Evolutionary conservation across 2,113 vertebrate species (phyloP), one percentile per base, ranked within the genome.

Genomic region (Osmerus mordax): DNA sequence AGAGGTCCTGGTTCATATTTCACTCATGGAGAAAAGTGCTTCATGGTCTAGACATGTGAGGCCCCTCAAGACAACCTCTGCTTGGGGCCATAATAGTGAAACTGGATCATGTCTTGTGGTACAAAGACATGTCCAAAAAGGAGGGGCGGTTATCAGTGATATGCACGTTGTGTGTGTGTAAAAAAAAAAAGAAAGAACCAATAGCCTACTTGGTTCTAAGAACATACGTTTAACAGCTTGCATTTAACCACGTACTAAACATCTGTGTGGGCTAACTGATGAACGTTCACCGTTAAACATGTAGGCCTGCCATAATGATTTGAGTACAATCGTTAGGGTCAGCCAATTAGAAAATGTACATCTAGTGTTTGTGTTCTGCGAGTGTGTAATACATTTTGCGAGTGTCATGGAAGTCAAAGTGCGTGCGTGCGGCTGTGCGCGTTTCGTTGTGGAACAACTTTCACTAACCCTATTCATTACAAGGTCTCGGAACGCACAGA

Each of bases 41-140:
- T 74, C 58, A 74, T 67, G 69, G 74, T 67, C 71, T 71, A 73
- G n/a, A 16, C 65, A 29, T 36, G 58, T 4, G 23, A 74, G 61
- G 47, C 51, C 58, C 36, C n/a, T 18, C 25, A 3, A 61, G 28
- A 69, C 18, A 70, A 76, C 56, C 70, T 75, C 82, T 72, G 63
- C 80, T 36, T 19, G 41, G 47, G 0, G 55, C 36, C 13, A 36
- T 67, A 28, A 28, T 19, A 16, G 28, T 66, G 81, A 66, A 83
- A 83, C 71, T 65, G 28, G 76, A 89, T 69, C 72, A 58, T 70
- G 41, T 15, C 72, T 62, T 70, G 41, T 11, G 70, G 53, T 36
- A 47, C 41, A 47, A 47, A 47, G 6, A 47, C 41, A 47, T 47
- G 41, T 12, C 41, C 9, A 47, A 47, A 47, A 47, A 5, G 41